Percentiles rank a stretch among this genome's conserved stretches.
Conservation (phyloP, 1,140 invertebrate species). For the Meloidogyne floridensis region DNA sequence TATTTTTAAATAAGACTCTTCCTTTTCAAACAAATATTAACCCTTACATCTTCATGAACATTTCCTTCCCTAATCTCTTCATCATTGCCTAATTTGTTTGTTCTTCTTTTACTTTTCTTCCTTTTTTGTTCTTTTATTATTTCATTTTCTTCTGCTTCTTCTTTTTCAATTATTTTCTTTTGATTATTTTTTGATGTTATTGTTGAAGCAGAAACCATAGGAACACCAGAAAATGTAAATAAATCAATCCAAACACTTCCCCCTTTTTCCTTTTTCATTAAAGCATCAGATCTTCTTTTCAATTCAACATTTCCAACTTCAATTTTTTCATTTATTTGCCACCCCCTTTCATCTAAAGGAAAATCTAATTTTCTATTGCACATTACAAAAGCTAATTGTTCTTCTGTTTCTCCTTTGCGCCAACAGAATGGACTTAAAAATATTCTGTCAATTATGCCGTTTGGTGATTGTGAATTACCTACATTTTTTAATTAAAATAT, state of each 20-base stretch:
- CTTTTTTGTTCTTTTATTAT: not conserved
- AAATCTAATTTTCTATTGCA: conserved; percentile 5
- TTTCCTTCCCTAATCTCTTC: not conserved
- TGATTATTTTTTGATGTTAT: not conserved
- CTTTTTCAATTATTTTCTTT: not conserved
- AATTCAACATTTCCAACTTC: conserved; percentile 1
- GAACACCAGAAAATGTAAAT: conserved; percentile 1
- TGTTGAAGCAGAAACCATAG: not conserved
- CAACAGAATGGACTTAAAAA: conserved; percentile 9
- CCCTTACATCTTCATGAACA: no score
- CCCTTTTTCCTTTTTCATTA: not conserved
- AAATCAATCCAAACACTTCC: conserved; percentile 5
- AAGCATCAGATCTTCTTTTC: not conserved
- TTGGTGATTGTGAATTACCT: conserved; percentile 5
- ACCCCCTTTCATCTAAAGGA: not conserved
- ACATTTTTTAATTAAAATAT: not conserved
- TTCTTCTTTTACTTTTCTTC: not conserved
- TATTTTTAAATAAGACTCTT: not conserved
- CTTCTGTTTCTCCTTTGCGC: not conserved
- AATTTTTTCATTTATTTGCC: conserved; percentile 1
- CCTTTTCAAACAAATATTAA: no score
- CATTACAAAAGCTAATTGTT: conserved; percentile 7
- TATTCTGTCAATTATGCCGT: not conserved
- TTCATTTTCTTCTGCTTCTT: not conserved
- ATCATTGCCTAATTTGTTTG: not conserved